Percentiles rank a stretch among this genome's conserved stretches.
Evolutionary conservation across 2,113 vertebrate species (phyloP).

Genomic region (Tachycineta bicolor): DNA sequence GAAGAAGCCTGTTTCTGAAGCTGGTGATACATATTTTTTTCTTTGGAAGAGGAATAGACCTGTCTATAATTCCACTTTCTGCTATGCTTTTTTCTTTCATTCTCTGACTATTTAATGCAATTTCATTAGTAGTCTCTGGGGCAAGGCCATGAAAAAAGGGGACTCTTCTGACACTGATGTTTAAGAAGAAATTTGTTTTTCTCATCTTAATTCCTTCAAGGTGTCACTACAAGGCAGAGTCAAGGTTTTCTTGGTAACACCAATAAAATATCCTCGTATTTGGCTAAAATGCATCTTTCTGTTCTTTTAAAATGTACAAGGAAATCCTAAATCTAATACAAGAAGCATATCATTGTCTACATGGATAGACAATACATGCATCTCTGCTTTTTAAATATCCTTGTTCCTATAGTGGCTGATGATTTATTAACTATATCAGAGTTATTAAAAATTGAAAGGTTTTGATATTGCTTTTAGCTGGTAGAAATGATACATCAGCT

Average conservation of each 20-base stretch:
- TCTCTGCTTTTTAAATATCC: neutral
- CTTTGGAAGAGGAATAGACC: neutral
- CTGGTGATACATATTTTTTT: neutral
- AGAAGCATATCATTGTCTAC: neutral
- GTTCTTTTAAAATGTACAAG: neutral
- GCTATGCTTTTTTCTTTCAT: neutral
- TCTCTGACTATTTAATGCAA: neutral
- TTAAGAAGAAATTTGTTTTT: neutral
- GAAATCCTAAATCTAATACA: neutral
- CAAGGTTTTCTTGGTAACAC: neutral
- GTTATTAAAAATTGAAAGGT: constrained; percentile 10
- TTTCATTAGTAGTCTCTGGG: neutral
- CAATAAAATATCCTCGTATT: neutral
- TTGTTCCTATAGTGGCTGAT: neutral
- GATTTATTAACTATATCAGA: neutral
- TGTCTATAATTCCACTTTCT: neutral
- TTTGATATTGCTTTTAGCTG: constrained; percentile 12
- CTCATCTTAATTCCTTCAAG: neutral
- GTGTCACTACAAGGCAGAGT: neutral
- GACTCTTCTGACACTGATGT: neutral
- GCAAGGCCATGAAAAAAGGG: neutral
- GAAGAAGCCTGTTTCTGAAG: neutral
- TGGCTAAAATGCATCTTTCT: neutral
- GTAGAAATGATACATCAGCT: neutral
- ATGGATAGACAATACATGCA: neutral